Evolutionary conservation across 37 sponge, comb jelly and placozoan genomes (phyloP), one percentile per base, ranked within the genome.

Genomic region (Spongilla lacustris): DNA sequence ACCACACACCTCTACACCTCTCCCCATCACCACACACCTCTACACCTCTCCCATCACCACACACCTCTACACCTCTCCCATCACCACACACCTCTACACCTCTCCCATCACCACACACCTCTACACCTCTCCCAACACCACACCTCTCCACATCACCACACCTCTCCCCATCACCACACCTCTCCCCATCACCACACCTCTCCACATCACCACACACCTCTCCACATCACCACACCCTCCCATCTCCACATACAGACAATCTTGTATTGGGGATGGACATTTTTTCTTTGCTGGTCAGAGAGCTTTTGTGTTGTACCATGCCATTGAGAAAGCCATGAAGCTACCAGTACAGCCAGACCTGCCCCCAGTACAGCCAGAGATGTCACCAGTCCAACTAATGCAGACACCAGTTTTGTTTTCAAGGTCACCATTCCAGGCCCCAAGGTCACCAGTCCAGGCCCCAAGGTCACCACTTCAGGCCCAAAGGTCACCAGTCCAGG

Each of bases 361-460:
- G n/a, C n/a, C n/a, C n/a, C n/a, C n/a, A n/a, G n/a, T 46, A 4
- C 46, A 46, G 4, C 46, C 46, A 46, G 46, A 8, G 46, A 46
- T 10, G 46, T 46, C 46, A 4, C 46, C 46, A 46, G 46, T 46
- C 46, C n/a, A n/a, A n/a, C n/a, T n/a, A n/a, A n/a, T n/a, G n/a
- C n/a, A n/a, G n/a, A n/a, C n/a, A n/a, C n/a, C n/a, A n/a, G n/a
- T n/a, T n/a, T n/a, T n/a, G n/a, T n/a, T n/a, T n/a, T n/a, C n/a
- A n/a, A 41, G 41, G 41, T 41, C 41, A 3, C 41, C 41, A 41
- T 2, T 10, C 70, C 70, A 76, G 91, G 28, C 67, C 86, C 35
- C 67, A 82, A 0, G 77, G 85, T 29, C 85, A 78, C 74, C 86
- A 90, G 41, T 41, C 6, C 6, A 41, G 41, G 3, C 41, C 41